These are phyloP conservation scores for Agrilus biguttatus DNA, from an alignment of 2,888 invertebrate genomes.

Conservation along the genomic window DNA sequence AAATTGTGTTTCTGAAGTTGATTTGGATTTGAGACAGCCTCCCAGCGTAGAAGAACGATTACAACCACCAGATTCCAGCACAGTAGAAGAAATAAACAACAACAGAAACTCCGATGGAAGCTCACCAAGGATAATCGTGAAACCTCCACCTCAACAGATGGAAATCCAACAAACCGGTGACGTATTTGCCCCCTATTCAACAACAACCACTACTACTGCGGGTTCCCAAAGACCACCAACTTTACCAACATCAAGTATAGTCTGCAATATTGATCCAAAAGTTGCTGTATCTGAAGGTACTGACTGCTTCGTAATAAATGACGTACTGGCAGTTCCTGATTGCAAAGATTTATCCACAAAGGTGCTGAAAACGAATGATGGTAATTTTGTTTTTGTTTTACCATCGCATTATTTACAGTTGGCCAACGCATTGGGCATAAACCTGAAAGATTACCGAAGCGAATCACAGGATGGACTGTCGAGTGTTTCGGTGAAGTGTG, in stretches of 20 bases:
- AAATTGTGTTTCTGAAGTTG: conserved; percentile 45
- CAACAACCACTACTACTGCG: conserved; percentile 1
- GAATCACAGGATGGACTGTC: conserved; percentile 11
- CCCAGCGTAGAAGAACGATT: conserved; percentile 16
- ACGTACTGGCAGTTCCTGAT: conserved; percentile 10
- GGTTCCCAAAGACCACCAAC: conserved; percentile 5
- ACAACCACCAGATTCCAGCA: conserved; percentile 31
- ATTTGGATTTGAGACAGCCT: conserved; percentile 31
- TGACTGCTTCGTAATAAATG: conserved; percentile 8
- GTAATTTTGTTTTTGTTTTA: conserved; percentile 44
- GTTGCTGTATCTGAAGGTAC: conserved; percentile 10
- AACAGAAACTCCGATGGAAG: conserved; percentile 11
- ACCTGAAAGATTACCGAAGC: conserved; percentile 22
- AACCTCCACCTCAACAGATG: too few relatives aligned
- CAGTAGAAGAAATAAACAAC: conserved; percentile 23
- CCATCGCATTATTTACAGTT: conserved; percentile 47
- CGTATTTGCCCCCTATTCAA: background rate
- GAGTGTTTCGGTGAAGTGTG: conserved; percentile 9
- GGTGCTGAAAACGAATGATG: conserved; percentile 41
- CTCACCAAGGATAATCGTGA: background rate
- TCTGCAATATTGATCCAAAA: conserved; percentile 19
- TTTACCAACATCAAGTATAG: conserved; percentile 7
- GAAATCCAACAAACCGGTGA: too few relatives aligned
- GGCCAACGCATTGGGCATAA: conserved; percentile 35
- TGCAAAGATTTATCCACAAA: conserved; percentile 29